Evolutionary conservation across 2,113 vertebrate genomes (phyloP).

Genomic region (Takifugu flavidus): DNA sequence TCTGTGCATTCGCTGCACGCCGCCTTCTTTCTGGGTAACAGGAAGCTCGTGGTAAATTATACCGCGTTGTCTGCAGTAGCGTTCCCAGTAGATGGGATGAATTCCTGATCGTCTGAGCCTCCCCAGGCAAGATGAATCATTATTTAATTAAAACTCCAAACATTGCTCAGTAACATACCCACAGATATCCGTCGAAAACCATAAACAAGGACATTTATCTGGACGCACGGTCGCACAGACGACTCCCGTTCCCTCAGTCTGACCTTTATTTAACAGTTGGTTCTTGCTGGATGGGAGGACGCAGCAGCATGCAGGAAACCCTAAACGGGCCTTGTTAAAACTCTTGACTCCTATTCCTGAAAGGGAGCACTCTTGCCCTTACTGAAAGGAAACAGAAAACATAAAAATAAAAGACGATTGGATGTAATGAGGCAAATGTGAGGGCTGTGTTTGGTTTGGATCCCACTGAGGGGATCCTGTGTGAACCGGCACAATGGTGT

Average conservation of each 20-base stretch:
- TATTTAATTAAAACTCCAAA: too few relatives aligned
- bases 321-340: constrained; percentile 54
- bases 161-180: too few relatives aligned
- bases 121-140: background rate
- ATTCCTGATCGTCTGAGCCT: background rate
- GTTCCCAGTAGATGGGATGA: constrained; percentile 9
- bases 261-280: constrained; percentile 63
- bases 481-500: constrained; percentile 21
- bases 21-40: constrained; percentile 1
- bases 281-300: constrained; percentile 28
- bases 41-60: background rate
- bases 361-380: constrained; percentile 25
- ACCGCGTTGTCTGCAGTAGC: background rate
- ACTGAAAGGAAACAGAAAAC: constrained; percentile 21
- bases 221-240: constrained; percentile 20
- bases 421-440: constrained; percentile 28
- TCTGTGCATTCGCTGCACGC: constrained; percentile 3
- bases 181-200: too few relatives aligned
- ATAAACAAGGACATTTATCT: constrained; percentile 43
- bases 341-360: constrained; percentile 33
- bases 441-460: constrained; percentile 54
- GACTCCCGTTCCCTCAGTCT: constrained; percentile 51
- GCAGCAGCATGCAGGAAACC: constrained; percentile 32
- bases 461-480: constrained; percentile 28
- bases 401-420: background rate